phyloP scores from a whole-genome alignment of 2,888 invertebrate genomes.

The Tenthredo notha region DNA sequence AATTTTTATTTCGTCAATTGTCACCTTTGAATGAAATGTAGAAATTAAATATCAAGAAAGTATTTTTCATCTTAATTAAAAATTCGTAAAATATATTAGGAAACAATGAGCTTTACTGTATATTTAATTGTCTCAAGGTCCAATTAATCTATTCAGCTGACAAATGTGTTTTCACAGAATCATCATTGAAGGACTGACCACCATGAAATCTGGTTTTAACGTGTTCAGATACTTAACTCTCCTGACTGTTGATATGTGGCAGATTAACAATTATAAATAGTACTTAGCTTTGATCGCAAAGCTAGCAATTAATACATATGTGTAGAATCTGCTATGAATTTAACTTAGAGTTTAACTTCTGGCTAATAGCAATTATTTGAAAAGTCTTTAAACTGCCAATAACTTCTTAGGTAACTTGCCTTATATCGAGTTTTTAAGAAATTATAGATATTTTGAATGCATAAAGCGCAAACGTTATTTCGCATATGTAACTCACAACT shows the following conservation, averaged over 20 bases:
- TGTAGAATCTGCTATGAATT: background rate
- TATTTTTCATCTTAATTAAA: conserved; percentile 39
- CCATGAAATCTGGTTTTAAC: conserved; percentile 46
- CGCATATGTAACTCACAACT: conserved; percentile 8
- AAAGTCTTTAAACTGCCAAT: conserved; percentile 1
- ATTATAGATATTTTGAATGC: background rate
- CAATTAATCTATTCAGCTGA: conserved; percentile 49
- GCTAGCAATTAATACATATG: conserved; percentile 4
- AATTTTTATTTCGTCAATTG: background rate
- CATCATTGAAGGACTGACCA: conserved; percentile 49
- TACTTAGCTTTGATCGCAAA: background rate
- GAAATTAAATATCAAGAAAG: conserved; percentile 45
- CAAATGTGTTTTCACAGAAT: conserved; percentile 41
- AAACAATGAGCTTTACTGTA: conserved; percentile 49
- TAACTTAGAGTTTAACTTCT: background rate
- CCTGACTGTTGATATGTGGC: conserved; percentile 31
- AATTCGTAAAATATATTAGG: conserved; percentile 36
- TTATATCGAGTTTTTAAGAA: background rate
- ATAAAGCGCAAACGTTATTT: conserved; percentile 3
- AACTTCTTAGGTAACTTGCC: background rate
- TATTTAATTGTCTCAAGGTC: conserved; percentile 52
- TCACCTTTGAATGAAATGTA: conserved; percentile 36
- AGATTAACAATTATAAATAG: background rate
- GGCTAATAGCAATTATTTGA: background rate
- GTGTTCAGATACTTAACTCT: conserved; percentile 51